A percentile compares a stretch with the other conserved stretches of the same genome.
Conservation (phyloP, 2,797 vertebrate genomes). For the Semaprochilodus insignis region DNA sequence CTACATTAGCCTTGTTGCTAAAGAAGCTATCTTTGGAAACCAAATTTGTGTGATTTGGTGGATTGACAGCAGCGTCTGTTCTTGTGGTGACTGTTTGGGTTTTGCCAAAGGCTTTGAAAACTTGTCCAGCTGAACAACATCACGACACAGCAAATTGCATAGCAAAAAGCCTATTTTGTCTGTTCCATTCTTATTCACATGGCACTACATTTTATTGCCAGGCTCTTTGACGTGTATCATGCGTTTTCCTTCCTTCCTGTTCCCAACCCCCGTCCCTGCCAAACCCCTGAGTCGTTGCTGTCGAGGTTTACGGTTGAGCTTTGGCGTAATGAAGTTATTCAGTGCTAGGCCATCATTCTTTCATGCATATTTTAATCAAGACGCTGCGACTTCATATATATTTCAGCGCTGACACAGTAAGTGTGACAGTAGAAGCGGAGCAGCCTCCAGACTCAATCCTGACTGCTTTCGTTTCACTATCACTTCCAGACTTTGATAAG, state of each 20-base stretch:
- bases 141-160: no score
- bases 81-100: no score
- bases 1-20: no score
- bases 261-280: no score
- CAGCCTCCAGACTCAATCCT: conserved; percentile 9
- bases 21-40: no score
- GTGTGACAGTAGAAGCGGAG: conserved; percentile 13
- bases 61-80: no score
- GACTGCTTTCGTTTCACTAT: background rate
- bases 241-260: background rate
- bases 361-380: conserved; percentile 54
- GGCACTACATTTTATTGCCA: no score
- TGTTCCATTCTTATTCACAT: no score
- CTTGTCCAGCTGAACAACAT: no score
- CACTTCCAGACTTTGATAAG: conserved; percentile 12
- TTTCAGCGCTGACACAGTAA: conserved; percentile 51
- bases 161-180: no score
- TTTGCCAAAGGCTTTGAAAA: no score
- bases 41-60: no score
- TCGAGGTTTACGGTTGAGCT: conserved; percentile 15
- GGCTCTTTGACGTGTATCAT: background rate
- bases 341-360: conserved; percentile 20
- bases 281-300: background rate
- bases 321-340: conserved; percentile 36
- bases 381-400: conserved; percentile 45